Evolutionary conservation across 23 tunicate genomes (phyloP).

Genomic region (Ciona savignyi): DNA sequence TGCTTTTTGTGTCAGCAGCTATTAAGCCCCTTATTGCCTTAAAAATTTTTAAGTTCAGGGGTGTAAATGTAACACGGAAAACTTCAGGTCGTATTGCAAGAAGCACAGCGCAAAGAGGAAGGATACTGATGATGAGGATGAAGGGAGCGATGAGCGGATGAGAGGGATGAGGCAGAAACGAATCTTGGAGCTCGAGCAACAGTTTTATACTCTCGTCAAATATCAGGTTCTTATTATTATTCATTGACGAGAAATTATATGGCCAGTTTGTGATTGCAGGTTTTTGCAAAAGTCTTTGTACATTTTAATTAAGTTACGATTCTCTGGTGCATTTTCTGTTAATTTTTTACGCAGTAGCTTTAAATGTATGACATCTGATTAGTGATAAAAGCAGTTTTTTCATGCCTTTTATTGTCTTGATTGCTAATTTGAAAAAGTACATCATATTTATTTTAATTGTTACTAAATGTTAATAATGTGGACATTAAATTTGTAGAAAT

Average conservation of each 20-base stretch:
- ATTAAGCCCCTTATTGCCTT: too few species aligned
- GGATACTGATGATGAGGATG: constrained; percentile 27
- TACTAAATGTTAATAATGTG: too few species aligned
- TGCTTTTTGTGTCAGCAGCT: too few species aligned
- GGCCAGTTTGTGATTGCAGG: too few species aligned
- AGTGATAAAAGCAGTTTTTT: not conserved
- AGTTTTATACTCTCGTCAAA: constrained; percentile 54
- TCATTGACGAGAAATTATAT: not conserved
- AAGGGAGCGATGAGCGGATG: constrained; percentile 51
- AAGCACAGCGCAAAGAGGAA: constrained; percentile 73
- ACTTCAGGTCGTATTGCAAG: constrained; percentile 68
- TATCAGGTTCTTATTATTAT: constrained; percentile 2
- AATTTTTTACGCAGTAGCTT: too few species aligned
- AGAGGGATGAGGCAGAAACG: constrained; percentile 50
- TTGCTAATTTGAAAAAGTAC: not conserved
- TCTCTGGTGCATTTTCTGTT: not conserved
- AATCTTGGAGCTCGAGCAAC: constrained; percentile 74
- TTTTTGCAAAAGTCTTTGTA: too few species aligned
- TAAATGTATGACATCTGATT: too few species aligned
- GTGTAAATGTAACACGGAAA: too few species aligned
- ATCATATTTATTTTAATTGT: too few species aligned
- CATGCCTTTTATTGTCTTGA: not conserved
- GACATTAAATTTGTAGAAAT: too few species aligned
- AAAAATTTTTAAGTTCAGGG: too few species aligned
- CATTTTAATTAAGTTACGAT: not conserved